A percentile compares a stretch with the other conserved stretches of the same genome.
phyloP scores from a whole-genome alignment of 2,797 vertebrate species.

The Oreochromis mossambicus region DNA sequence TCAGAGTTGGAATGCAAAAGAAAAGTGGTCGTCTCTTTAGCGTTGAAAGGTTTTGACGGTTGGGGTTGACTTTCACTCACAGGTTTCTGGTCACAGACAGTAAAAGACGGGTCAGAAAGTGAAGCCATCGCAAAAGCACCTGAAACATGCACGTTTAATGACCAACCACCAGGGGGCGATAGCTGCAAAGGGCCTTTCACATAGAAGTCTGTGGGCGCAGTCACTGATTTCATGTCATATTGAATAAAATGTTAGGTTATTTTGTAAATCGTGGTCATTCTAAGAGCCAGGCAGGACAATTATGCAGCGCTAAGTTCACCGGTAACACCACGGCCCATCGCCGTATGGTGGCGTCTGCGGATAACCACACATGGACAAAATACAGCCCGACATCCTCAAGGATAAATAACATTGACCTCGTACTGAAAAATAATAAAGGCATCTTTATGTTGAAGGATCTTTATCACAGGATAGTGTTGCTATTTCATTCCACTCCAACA shows the following conservation, averaged over 20 bases:
- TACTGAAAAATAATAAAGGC: background rate
- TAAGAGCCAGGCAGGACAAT: accelerated
- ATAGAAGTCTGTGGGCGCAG: background rate
- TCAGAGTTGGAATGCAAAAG: background rate
- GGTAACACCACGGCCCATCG: accelerated
- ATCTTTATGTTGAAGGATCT: background rate
- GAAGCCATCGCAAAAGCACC: background rate
- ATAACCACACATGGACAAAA: background rate
- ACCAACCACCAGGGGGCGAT: background rate
- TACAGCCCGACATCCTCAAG: background rate
- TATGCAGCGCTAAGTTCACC: background rate
- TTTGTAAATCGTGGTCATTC: background rate
- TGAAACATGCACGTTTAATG: background rate
- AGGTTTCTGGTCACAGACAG: background rate
- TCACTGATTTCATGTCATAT: background rate
- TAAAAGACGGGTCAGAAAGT: background rate
- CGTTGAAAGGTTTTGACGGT: accelerated
- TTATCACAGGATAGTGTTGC: background rate
- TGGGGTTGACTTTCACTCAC: background rate
- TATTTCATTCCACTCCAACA: background rate
- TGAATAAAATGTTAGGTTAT: background rate
- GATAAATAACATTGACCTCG: background rate
- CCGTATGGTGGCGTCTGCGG: accelerated
- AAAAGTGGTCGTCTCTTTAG: background rate
- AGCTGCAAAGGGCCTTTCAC: background rate